Evolutionary conservation across 2,113 vertebrate species (phyloP).

Genomic region (Nibea albiflora): DNA sequence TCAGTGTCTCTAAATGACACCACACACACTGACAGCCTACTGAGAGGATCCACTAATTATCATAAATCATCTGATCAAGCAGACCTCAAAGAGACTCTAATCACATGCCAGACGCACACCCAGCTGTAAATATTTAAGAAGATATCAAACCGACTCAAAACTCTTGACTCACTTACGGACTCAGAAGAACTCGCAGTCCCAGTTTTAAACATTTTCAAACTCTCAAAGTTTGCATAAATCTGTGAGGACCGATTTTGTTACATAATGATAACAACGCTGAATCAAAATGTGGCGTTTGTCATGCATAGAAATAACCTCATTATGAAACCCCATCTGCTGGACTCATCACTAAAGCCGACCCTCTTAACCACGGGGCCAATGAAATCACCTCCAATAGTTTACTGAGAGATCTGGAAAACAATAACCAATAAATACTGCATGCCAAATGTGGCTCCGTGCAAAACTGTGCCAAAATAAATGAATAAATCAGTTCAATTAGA

Average conservation of each 20-base stretch:
- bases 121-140: conserved; percentile 58
- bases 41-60: conserved; percentile 40
- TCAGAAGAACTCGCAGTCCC: conserved; percentile 22
- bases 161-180: conserved; percentile 34
- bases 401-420: too few species aligned
- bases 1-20: conserved; percentile 13
- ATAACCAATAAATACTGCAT: too few species aligned
- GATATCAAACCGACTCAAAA: conserved; percentile 17
- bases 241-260: conserved; percentile 11
- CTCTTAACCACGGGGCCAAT: conserved; percentile 17
- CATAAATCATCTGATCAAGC: conserved; percentile 49
- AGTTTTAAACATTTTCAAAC: conserved; percentile 43
- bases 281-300: conserved; percentile 7
- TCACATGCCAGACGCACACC: conserved; percentile 38
- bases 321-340: conserved; percentile 14
- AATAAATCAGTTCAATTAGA: too few species aligned
- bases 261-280: neutral
- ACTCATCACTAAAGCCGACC: conserved; percentile 7
- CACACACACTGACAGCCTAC: neutral
- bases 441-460: too few species aligned
- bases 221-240: neutral
- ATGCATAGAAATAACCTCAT: conserved; percentile 1
- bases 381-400: neutral
- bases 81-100: conserved; percentile 54
- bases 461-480: too few species aligned